Base-by-base conservation (phyloP, 2,797 vertebrate species). In the Spinus pinus region DNA sequence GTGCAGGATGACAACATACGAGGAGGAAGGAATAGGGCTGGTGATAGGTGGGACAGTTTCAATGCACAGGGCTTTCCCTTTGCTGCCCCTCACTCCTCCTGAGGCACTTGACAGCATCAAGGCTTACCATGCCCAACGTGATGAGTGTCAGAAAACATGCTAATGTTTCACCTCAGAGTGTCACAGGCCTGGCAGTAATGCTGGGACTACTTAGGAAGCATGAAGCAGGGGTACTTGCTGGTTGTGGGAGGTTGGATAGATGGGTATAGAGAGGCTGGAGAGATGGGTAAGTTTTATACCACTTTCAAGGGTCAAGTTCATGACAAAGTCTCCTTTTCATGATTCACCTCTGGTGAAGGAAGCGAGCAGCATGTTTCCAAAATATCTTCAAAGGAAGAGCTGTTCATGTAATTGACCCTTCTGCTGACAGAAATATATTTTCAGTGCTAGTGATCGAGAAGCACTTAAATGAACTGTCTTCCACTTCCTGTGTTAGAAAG, bases 291-390 rank as follows among this genome's bases (percentile, higher is more conserved):
- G 16, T 71, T 81, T 70, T 31, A 69, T 33, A 69, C 6, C 10
- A 41, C 54, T 69, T 86, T 37, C 31, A 58, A 81, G 42, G 50
- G 69, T n/a, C 0, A 0, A 50, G n/a, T 78, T 83, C 15, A 41
- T 54, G 46, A 67, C 25, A 79, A 78, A 88, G 41, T 31, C 70
- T 37, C 92, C 49, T 86, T 66, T 90, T 82, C 49, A 64, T 57
- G 60, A 65, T 77, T 92, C 74, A 80, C 50, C 33, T 51, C 75
- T 58, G 50, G 69, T 37, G 84, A 80, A 82, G 46, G 69, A 85
- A 83, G 35, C 88, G 92, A 95, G 37, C 86, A 87, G 69, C 35
- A 50, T n/a, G 53, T 78, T 93, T 89, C 86, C 54, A 91, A 72
- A 61, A 15, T 23, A 74, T 21, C 64, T 93, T 91, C 71, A 87